Conservation (phyloP, 2,888 invertebrate genomes). For the Callyntrura sp. region DNA sequence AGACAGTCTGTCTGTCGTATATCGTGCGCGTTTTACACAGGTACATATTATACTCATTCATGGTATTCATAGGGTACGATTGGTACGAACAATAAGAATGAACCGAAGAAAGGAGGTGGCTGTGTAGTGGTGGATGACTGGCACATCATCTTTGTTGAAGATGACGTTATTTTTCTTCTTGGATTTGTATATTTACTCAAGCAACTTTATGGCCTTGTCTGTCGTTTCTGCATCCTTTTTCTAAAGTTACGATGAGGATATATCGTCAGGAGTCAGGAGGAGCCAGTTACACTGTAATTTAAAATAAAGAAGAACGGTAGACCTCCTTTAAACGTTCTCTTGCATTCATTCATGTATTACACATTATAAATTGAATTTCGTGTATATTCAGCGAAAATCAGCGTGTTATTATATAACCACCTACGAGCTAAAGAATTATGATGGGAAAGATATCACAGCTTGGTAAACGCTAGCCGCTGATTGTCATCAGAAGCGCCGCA, state of each 20-base stretch:
- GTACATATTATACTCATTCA: background rate
- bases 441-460: background rate
- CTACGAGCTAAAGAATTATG: too few species aligned
- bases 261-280: background rate
- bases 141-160: constrained; percentile 29
- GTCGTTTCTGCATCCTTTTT: constrained; percentile 57
- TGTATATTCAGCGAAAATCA: too few species aligned
- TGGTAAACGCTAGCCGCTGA: background rate
- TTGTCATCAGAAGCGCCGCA: background rate
- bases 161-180: constrained; percentile 68
- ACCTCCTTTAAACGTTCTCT: constrained; percentile 15
- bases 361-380: too few species aligned
- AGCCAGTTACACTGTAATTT: constrained; percentile 50
- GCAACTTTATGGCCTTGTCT: constrained; percentile 73
- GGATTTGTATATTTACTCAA: constrained; percentile 72
- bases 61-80: background rate
- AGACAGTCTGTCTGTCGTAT: too few species aligned
- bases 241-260: constrained; percentile 65
- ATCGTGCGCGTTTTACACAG: background rate
- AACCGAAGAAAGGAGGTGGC: constrained; percentile 36
- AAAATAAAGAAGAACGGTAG: constrained; percentile 20
- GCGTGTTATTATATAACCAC: too few species aligned
- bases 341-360: too few species aligned
- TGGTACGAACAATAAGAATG: background rate
- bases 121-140: constrained; percentile 38